Evolutionary conservation across 2,888 invertebrate species (phyloP), one percentile per base, ranked within the genome.

Genomic region (Palloptera scutellata): DNA sequence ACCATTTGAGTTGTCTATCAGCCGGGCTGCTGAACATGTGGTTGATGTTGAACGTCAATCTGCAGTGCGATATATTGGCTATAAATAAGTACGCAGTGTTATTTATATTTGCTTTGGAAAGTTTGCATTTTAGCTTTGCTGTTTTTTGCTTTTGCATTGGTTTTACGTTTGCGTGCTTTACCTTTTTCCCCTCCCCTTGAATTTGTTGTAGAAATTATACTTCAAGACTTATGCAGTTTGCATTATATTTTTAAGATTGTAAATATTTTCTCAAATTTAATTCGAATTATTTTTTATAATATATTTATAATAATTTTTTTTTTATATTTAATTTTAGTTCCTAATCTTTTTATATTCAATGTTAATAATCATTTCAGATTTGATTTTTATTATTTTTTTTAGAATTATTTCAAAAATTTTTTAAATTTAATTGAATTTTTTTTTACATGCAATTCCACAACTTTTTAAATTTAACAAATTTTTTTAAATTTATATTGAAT

Each of bases 1-100:
- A 48, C 13, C 13, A 13, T 13, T 48, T 13, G 48, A 13, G 48
- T 9, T 48, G 48, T 8, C 1, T 48, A 48, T 48, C 66, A 61
- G 62, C 15, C 48, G 54, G 5, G 45, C 30, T 48, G 54, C 41
- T 9, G 30, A 62, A 13, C 54, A 54, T 2, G n/a, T 41, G 8
- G 9, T 55, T 15, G 62, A 59, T 17, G 52, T 57, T 40, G 54
- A 66, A 52, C 45, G 62, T 19, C 43, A 65, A 67, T 53, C 53
- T 20, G 42, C 43, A 15, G 6, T 30, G 30, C 63, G 63, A 20
- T 63, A 63, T 11, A 63, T 63, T 48, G 63, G 63, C 3, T 63
- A 63, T 15, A 63, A 42, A 64, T 65, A 40, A 65, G 57, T 19
- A 43, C 30, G 30, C 30, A 30, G 30, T 30, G 2, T 30, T 30